These are phyloP conservation scores for Drosophila buzzatii DNA, from an alignment of 2,888 invertebrate genomes.

Conservation along the genomic window DNA sequence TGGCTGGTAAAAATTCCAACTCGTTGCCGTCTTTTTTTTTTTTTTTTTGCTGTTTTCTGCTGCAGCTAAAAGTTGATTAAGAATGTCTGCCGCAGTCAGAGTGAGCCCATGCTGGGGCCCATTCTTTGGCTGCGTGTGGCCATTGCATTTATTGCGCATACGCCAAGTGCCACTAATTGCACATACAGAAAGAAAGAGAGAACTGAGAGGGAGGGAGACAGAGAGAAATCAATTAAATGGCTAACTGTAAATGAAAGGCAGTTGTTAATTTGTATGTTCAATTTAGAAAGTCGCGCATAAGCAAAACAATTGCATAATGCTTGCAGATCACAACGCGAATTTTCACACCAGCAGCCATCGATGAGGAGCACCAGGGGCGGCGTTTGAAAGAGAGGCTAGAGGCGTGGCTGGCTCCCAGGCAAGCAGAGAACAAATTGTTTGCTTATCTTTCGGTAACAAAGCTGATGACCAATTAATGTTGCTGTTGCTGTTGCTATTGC, in stretches of 20 bases:
- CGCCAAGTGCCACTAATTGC: slow-evolving; percentile 74
- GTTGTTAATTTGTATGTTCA: slow-evolving; percentile 55
- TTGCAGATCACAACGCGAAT: slow-evolving; percentile 41
- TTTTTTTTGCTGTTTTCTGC: slow-evolving; percentile 11
- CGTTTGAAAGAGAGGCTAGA: neutral
- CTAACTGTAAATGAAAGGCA: slow-evolving; percentile 61
- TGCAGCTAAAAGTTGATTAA: slow-evolving; percentile 62
- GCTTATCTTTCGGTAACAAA: slow-evolving; percentile 70
- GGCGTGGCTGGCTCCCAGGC: slow-evolving; percentile 26
- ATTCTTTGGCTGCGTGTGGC: slow-evolving; percentile 61
- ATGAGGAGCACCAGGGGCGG: neutral
- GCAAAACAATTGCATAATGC: slow-evolving; percentile 72
- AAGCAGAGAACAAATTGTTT: slow-evolving; percentile 66
- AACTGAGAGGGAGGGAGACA: neutral
- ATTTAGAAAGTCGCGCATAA: slow-evolving; percentile 71
- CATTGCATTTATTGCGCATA: slow-evolving; percentile 71
- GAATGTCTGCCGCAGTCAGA: slow-evolving; percentile 49
- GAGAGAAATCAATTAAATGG: slow-evolving; percentile 58
- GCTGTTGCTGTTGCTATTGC: slow-evolving; percentile 35
- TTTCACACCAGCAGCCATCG: slow-evolving; percentile 53
- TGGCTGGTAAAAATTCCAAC: slow-evolving; percentile 43
- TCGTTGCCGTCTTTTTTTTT: slow-evolving; percentile 27
- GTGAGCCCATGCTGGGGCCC: slow-evolving; percentile 32
- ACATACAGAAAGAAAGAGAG: slow-evolving; percentile 6
- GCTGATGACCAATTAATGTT: slow-evolving; percentile 82